Evolutionary conservation across 1,140 invertebrate species (phyloP).

Genomic region (Mycetomoellerius zeteki): DNA sequence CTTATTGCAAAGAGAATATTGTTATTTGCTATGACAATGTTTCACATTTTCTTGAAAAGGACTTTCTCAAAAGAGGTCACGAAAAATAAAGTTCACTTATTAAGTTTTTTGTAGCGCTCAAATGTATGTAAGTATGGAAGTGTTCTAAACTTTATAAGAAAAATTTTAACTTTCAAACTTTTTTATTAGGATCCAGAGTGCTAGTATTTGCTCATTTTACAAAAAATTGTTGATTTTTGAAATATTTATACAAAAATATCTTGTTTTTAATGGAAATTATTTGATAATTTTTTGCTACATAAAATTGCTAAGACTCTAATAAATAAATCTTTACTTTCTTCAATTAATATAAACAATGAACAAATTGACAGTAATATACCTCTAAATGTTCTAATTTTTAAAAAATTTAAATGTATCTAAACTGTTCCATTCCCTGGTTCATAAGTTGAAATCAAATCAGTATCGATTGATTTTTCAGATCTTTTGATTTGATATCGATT

Average conservation of each 20-base stretch:
- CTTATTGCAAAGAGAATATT: slow-evolving; percentile 17
- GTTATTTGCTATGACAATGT: neutral
- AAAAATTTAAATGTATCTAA: neutral
- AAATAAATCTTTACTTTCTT: neutral
- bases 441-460: too few species aligned
- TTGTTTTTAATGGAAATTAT: neutral
- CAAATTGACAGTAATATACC: neutral
- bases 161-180: slow-evolving; percentile 23
- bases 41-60: neutral
- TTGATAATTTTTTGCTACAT: neutral
- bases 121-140: slow-evolving; percentile 19
- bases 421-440: too few species aligned
- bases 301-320: neutral
- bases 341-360: neutral
- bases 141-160: neutral
- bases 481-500: too few species aligned
- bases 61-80: neutral
- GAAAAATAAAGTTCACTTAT: slow-evolving; percentile 28
- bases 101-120: neutral
- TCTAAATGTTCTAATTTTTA: neutral
- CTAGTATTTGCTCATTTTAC: neutral
- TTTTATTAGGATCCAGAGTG: neutral
- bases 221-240: slow-evolving; percentile 11
- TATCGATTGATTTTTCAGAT: too few species aligned
- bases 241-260: neutral